A percentile compares a stretch with the other conserved stretches of the same genome.
Evolutionary conservation across 2,797 vertebrate species (phyloP).

Genomic region (Neosilurus mollespiculum): DNA sequence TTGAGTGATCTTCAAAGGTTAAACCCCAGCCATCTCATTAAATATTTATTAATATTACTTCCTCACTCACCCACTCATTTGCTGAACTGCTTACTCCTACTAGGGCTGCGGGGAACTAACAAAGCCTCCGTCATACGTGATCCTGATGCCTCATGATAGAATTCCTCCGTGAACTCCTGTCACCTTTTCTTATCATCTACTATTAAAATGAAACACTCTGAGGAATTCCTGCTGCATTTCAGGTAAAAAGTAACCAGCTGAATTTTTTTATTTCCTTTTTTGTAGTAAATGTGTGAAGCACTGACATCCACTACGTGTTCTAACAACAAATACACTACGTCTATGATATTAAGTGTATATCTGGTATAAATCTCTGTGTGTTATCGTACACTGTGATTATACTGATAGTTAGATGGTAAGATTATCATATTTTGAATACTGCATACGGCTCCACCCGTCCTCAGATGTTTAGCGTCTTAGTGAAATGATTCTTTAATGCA

Average conservation of each 20-base stretch:
- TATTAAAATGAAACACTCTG: background rate
- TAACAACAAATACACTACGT: background rate
- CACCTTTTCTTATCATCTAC: background rate
- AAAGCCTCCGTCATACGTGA: slow-evolving; percentile 3
- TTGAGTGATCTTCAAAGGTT: too few species aligned
- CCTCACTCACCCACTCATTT: too few species aligned
- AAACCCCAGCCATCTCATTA: too few species aligned
- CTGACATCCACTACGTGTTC: background rate
- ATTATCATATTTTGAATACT: background rate
- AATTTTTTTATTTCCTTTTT: background rate
- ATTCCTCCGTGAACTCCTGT: slow-evolving; percentile 8
- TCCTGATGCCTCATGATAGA: background rate
- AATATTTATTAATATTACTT: too few species aligned
- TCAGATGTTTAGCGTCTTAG: background rate
- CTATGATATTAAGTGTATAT: background rate
- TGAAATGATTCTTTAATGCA: background rate
- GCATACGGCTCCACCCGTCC: background rate
- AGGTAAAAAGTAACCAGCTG: background rate
- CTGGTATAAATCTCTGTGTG: background rate
- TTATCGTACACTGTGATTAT: background rate
- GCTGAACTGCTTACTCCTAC: too few species aligned
- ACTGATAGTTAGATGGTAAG: background rate
- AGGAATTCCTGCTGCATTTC: background rate
- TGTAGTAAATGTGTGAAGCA: background rate
- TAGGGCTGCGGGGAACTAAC: background rate